phyloP scores from a whole-genome alignment of 2,113 vertebrate species.

The Paramisgurnus dabryanus region DNA sequence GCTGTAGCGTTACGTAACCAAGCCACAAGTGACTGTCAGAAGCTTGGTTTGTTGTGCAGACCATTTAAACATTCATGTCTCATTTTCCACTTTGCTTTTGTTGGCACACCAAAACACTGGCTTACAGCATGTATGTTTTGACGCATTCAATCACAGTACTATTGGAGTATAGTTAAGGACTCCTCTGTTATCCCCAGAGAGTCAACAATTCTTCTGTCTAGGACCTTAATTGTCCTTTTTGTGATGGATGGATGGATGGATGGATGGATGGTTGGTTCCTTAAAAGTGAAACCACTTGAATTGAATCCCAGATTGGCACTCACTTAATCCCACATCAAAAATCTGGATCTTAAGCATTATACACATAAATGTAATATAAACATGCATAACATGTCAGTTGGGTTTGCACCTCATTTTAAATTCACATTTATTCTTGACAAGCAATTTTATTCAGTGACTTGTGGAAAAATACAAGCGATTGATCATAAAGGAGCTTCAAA shows the following conservation, averaged over 20 bases:
- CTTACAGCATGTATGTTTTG: neutral
- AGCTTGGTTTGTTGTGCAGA: constrained; percentile 25
- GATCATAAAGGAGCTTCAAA: neutral
- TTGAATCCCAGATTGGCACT: too few relatives aligned
- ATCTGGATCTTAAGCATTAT: too few relatives aligned
- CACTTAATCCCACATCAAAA: too few relatives aligned
- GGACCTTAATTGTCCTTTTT: neutral
- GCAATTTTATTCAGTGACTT: neutral
- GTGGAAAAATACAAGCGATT: neutral
- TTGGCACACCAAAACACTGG: neutral
- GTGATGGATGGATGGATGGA: neutral
- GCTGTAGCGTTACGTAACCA: constrained; percentile 25
- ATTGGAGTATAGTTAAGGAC: neutral
- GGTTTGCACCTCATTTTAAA: too few relatives aligned
- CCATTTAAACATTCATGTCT: neutral
- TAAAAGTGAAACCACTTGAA: too few relatives aligned
- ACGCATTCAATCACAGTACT: neutral
- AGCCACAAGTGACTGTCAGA: constrained; percentile 15
- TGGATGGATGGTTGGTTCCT: neutral
- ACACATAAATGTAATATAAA: too few relatives aligned
- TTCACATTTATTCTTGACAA: too few relatives aligned
- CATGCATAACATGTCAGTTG: too few relatives aligned
- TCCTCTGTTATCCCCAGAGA: neutral
- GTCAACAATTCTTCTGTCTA: constrained; percentile 8
- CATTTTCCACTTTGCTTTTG: neutral